Evolutionary conservation across 53 echinoderm and acorn worm genomes (phyloP), one percentile per base, ranked within the genome.

Genomic region (Holothuria leucospilota): DNA sequence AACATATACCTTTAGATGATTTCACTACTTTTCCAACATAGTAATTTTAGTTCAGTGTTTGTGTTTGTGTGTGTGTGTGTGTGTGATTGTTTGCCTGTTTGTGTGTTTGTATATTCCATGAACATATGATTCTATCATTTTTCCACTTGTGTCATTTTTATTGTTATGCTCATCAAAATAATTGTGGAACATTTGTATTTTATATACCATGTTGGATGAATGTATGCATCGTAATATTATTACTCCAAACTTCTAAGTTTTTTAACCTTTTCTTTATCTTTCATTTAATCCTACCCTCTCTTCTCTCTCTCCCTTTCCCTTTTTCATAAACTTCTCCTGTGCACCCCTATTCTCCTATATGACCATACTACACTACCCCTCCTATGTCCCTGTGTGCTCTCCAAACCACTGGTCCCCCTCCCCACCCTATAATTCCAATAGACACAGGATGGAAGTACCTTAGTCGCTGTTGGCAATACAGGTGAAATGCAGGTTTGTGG

Each of bases 401-500:
- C 51, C 14, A 29, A 58, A 27, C 46, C 78, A 59, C 78, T 53
- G 20, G 21, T 46, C 11, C 46, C 46, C 71, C 6, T 71, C 18
- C 28, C 78, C 53, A 20, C 59, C 78, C 78, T 56, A 18, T 15
- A 78, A 46, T 46, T 46, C 46, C 68, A 75, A 20, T 77, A 86
- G 86, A 86, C 86, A 77, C 75, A 87, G 46, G 87, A 80, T 81
- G 87, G 68, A 46, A 80, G 75, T 56, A 61, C 68, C 38, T 56
- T 80, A 38, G 87, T 75, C 6, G 53, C 77, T 52, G 87, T 74
- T 67, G 87, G 87, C 56, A 80, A 79, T 39, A 68, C 87, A 26
- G 87, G 79, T 81, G 87, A 87, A 29, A 81, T 80, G 63, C 87
- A 87, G 87, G 87, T 87, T 87, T 87, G 87, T 87, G 46, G 56